phyloP scores from a whole-genome alignment of 53 echinoderm and acorn worm genomes.

The Antedon mediterranea region DNA sequence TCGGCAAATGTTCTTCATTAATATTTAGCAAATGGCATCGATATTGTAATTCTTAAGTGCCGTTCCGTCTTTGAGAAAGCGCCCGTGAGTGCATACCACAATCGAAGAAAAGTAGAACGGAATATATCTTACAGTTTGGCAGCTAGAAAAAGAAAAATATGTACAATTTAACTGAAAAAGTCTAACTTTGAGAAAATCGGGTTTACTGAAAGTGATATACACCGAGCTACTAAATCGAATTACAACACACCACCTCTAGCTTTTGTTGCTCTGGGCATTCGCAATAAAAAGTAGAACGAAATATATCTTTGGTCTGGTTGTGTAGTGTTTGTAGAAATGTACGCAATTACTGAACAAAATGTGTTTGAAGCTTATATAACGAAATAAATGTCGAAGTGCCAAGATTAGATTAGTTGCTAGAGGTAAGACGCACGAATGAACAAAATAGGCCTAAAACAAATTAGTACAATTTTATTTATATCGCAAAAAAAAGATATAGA shows the following conservation, averaged over 20 bases:
- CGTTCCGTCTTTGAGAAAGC: not conserved
- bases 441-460: too few species aligned
- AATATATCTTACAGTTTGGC: not conserved
- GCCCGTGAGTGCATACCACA: not conserved
- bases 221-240: not conserved
- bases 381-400: too few species aligned
- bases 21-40: not conserved
- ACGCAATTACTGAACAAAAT: too few species aligned
- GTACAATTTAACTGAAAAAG: not conserved
- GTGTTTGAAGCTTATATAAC: too few species aligned
- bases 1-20: not conserved
- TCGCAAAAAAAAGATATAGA: too few species aligned
- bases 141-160: not conserved
- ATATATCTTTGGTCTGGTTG: too few species aligned
- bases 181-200: not conserved
- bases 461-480: too few species aligned
- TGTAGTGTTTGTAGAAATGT: too few species aligned
- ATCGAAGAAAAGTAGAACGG: not conserved
- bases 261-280: not conserved
- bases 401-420: too few species aligned
- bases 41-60: not conserved
- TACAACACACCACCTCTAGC: not conserved
- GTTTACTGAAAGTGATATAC: not conserved
- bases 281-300: not conserved
- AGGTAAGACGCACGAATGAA: too few species aligned